Percentiles rank a stretch among this genome's conserved stretches.
Evolutionary conservation across 2,113 vertebrate species (phyloP).

Genomic region (Chaenogobius annularis): DNA sequence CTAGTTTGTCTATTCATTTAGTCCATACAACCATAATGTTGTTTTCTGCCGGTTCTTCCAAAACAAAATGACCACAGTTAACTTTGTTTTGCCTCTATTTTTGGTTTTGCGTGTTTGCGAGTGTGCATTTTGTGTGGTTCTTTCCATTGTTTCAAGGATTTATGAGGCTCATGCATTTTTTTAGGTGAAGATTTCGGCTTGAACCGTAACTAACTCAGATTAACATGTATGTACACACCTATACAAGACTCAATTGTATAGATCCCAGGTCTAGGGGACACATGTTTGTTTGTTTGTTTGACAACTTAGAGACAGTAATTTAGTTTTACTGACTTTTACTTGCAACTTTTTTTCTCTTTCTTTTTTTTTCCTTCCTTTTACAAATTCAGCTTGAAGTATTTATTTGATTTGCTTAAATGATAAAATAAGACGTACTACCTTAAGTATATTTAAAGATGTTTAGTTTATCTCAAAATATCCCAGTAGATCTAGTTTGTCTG

Average conservation of each 20-base stretch:
- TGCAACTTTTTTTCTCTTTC: too few species aligned
- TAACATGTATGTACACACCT: too few species aligned
- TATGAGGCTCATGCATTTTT: constrained; percentile 12
- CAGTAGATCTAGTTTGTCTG: not conserved
- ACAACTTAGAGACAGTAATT: too few species aligned
- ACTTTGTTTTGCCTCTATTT: constrained; percentile 9
- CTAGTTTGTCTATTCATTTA: not conserved
- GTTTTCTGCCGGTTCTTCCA: not conserved
- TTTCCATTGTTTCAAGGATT: constrained; percentile 49
- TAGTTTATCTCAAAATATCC: not conserved
- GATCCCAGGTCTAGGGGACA: too few species aligned
- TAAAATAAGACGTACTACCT: too few species aligned
- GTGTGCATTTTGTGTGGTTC: constrained; percentile 27
- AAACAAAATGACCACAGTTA: not conserved
- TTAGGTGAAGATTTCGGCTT: not conserved
- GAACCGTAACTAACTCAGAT: not conserved
- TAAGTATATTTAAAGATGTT: too few species aligned
- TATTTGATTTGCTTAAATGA: too few species aligned
- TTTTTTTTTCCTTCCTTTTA: too few species aligned
- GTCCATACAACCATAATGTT: not conserved
- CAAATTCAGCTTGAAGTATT: too few species aligned
- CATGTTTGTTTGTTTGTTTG: too few species aligned
- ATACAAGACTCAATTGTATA: too few species aligned
- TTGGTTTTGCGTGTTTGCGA: constrained; percentile 13
- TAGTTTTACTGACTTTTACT: too few species aligned